Base-by-base conservation (phyloP, 2,797 vertebrate genomes). In the Ibycter americanus region DNA sequence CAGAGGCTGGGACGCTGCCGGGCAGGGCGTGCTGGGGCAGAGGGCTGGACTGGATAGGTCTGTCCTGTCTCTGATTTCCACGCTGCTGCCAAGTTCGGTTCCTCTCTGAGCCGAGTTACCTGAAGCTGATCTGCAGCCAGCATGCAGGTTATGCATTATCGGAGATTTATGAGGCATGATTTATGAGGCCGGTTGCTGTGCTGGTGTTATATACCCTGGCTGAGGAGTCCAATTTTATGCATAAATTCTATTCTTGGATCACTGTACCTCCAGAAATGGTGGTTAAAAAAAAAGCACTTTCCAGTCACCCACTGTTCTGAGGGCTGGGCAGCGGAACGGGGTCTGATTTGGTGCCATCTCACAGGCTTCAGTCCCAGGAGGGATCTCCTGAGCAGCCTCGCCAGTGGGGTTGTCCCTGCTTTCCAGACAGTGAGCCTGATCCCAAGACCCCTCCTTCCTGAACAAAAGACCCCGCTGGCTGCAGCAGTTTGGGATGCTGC, bases 141-240 rank as follows among this genome's bases (percentile, higher is more conserved):
- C 78, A 44, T 0, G 6, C 87, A 86, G 89, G 95, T 89, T 84
- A 23, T 94, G 93, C 92, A 79, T 91, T 96, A 89, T 90, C 12
- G 3, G 62, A 83, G 95, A 96, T 97, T 96, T 97, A 93, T 83
- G 93, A 96, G 83, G 79, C 92, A 91, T 93, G 96, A 97, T 97
- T 97, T 95, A 95, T 93, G 89, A 81, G 81, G 66, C 80, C 3
- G 11, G 91, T 80, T 87, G 92, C 94, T 73, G 80, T n/a, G 85
- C 85, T 87, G 89, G 70, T 93, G 93, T 89, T 95, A 74, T 15
- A 79, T 66, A 88, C 89, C 55, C 89, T 87, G 86, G n/a, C 87
- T 29, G 87, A 92, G 84, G 91, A 95, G 80, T 83, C 95, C 94
- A 90, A 95, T 95, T 96, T 95, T 87, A 93, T 93, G 92, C 83